phyloP scores from a whole-genome alignment of 2,797 vertebrate genomes.

The Acanthurus tractus region DNA sequence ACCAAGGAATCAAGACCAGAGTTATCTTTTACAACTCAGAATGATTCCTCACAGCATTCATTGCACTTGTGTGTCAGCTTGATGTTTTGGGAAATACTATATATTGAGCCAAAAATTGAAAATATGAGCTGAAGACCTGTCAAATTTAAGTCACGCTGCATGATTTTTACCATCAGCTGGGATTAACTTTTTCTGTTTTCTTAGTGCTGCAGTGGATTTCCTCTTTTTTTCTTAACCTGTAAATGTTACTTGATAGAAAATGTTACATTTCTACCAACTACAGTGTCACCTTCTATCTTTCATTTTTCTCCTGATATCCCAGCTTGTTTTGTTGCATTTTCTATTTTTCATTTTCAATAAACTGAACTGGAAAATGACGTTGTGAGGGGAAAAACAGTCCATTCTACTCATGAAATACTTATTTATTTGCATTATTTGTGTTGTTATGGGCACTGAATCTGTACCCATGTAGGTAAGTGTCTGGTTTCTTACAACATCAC shows the following conservation, averaged over 20 bases:
- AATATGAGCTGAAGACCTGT: slow-evolving; percentile 31
- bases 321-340: slow-evolving; percentile 4
- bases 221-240: slow-evolving; percentile 7
- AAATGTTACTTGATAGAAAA: slow-evolving; percentile 10
- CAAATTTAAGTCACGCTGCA: slow-evolving; percentile 36
- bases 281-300: neutral
- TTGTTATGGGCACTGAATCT: neutral
- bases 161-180: slow-evolving; percentile 29
- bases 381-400: neutral
- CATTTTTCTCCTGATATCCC: neutral
- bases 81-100: slow-evolving; percentile 16
- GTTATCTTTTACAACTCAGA: slow-evolving; percentile 24
- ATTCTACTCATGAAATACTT: neutral
- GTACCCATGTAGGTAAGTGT: neutral
- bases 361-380: neutral
- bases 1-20: slow-evolving; percentile 25
- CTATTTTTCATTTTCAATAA: neutral
- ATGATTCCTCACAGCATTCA: slow-evolving; percentile 31
- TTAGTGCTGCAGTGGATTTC: neutral
- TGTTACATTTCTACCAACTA: neutral
- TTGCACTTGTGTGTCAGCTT: slow-evolving; percentile 22
- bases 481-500: neutral
- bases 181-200: slow-evolving; percentile 15
- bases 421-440: slow-evolving; percentile 20
- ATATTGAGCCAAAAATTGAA: neutral